Conservation (phyloP, 2,797 vertebrate genomes). For the Chaunax sp. region DNA sequence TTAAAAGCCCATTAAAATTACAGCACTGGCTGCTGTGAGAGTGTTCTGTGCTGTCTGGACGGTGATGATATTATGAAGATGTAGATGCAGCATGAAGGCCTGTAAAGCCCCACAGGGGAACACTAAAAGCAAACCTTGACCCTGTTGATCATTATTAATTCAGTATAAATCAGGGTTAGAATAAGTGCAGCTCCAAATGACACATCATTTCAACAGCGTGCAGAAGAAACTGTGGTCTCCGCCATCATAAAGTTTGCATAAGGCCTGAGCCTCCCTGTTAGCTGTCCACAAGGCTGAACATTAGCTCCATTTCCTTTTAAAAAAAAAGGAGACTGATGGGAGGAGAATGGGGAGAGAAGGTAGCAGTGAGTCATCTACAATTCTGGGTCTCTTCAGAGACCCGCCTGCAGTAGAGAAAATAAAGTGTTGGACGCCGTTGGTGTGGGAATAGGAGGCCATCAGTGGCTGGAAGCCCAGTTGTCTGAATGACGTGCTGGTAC, state of each 20-base stretch:
- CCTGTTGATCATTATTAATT: conserved; percentile 93
- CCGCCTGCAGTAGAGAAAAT: conserved; percentile 39
- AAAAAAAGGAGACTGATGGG: conserved; percentile 21
- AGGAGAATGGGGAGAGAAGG: conserved; percentile 11
- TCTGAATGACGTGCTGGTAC: conserved; percentile 22
- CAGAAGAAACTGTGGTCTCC: conserved; percentile 76
- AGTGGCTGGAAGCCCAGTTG: conserved; percentile 37
- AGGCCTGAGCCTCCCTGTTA: conserved; percentile 77
- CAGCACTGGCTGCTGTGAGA: conserved; percentile 56
- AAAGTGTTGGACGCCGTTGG: conserved; percentile 33
- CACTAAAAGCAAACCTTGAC: conserved; percentile 89
- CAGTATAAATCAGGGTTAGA: conserved; percentile 91
- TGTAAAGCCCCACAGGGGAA: conserved; percentile 79
- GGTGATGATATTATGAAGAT: conserved; percentile 85
- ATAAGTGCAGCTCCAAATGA: conserved; percentile 86
- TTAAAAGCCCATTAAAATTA: no score
- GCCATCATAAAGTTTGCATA: conserved; percentile 91
- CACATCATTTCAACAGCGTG: conserved; percentile 82
- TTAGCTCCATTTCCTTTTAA: conserved; percentile 87
- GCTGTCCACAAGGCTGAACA: conserved; percentile 81
- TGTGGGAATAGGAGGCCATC: conserved; percentile 33
- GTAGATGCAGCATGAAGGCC: conserved; percentile 71
- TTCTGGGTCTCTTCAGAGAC: conserved; percentile 40
- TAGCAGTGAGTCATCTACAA: conserved; percentile 65
- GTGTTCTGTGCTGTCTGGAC: conserved; percentile 58